These are phyloP conservation scores for Tetraodon nigroviridis DNA, from an alignment of 2,113 vertebrate genomes.

Conservation along the genomic window DNA sequence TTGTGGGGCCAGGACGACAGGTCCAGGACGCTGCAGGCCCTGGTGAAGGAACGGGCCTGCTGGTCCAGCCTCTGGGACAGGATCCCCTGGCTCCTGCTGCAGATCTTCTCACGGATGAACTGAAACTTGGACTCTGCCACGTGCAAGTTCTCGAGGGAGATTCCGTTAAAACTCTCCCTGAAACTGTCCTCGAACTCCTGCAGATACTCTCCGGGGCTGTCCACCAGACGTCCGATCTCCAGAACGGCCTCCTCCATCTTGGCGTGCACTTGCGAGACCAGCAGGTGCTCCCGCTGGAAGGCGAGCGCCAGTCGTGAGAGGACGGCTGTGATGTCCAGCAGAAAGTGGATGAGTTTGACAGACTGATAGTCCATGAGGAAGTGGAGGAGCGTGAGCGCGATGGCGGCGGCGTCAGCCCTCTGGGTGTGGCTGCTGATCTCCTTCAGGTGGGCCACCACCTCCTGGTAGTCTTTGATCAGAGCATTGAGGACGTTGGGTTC, in stretches of 20 bases:
- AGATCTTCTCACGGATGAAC: conserved; percentile 95
- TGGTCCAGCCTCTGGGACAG: conserved; percentile 86
- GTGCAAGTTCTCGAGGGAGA: conserved; percentile 88
- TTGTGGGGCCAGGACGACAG: conserved; percentile 83
- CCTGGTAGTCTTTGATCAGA: conserved; percentile 93
- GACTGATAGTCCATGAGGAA: conserved; percentile 97
- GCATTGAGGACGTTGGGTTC: conserved; percentile 95
- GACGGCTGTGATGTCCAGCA: conserved; percentile 89
- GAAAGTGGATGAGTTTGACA: conserved; percentile 93
- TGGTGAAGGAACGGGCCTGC: conserved; percentile 83
- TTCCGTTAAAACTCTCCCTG: conserved; percentile 91
- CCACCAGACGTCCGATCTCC: conserved; percentile 87
- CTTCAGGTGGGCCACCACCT: conserved; percentile 92
- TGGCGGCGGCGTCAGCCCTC: conserved; percentile 87
- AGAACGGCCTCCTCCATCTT: conserved; percentile 90
- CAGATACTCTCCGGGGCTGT: conserved; percentile 89
- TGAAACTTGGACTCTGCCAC: conserved; percentile 97
- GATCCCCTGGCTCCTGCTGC: conserved; percentile 88
- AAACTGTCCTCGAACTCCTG: conserved; percentile 97
- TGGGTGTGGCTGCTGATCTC: conserved; percentile 91
- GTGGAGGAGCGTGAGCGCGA: conserved; percentile 89
- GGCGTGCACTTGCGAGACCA: conserved; percentile 87
- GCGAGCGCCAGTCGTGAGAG: conserved; percentile 87
- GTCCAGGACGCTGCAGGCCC: conserved; percentile 90
- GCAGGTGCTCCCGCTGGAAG: conserved; percentile 89